Percentiles rank a stretch among this genome's conserved stretches.
Conservation (phyloP, 2,113 vertebrate species). For the Pangasianodon hypophthalmus region DNA sequence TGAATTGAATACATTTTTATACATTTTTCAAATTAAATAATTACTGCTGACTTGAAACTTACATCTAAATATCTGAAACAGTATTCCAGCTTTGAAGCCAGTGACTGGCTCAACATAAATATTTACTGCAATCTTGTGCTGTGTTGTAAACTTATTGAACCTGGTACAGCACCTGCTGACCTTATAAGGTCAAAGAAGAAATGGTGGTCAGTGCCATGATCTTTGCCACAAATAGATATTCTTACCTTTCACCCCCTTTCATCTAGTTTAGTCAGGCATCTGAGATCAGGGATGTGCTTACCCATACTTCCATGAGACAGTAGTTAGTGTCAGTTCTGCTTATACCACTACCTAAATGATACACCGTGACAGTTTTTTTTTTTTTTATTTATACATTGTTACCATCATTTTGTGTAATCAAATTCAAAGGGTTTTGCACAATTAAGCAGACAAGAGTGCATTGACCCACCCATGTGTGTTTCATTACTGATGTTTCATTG, state of each 20-base stretch:
- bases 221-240: constrained; percentile 34
- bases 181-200: constrained; percentile 15
- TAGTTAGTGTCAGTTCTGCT: background rate
- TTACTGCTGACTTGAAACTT: background rate
- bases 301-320: background rate
- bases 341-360: background rate
- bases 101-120: constrained; percentile 2
- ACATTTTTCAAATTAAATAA: background rate
- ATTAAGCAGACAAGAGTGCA: background rate
- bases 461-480: background rate
- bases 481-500: background rate
- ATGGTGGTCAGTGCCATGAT: constrained; percentile 33
- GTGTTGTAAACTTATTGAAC: constrained; percentile 13
- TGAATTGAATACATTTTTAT: background rate
- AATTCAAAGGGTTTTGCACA: background rate
- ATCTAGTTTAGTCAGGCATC: background rate
- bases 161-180: constrained; percentile 10
- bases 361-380: background rate
- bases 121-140: background rate
- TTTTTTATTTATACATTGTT: background rate
- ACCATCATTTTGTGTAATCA: background rate
- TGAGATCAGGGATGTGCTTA: background rate
- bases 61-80: background rate
- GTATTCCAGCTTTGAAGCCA: background rate
- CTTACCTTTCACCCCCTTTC: constrained; percentile 40